A percentile compares a stretch with the other conserved stretches of the same genome.
Conservation (phyloP, 1,140 invertebrate species). For the Leptinotarsa lineolata region DNA sequence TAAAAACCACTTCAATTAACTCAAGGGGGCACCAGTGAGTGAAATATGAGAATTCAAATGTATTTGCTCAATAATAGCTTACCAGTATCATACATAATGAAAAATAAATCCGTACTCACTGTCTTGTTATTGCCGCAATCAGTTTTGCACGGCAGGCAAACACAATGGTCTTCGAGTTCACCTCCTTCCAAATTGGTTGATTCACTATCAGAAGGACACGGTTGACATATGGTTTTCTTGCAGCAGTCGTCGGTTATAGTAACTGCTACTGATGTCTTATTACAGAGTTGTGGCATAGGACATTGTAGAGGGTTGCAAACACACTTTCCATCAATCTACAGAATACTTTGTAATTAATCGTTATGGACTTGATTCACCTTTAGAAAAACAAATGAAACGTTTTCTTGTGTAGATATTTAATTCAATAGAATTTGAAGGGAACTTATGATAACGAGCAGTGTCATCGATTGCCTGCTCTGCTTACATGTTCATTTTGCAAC, state of each 20-base stretch:
- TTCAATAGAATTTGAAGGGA: too few relatives aligned
- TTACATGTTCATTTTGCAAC: too few relatives aligned
- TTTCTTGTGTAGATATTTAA: too few relatives aligned
- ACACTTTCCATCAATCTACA: slow-evolving; percentile 39
- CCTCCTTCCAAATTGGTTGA: slow-evolving; percentile 40
- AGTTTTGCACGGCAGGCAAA: slow-evolving; percentile 47
- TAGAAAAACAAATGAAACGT: too few relatives aligned
- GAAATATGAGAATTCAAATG: too few relatives aligned
- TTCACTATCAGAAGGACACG: slow-evolving; percentile 50
- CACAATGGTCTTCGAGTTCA: slow-evolving; percentile 49
- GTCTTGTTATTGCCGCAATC: slow-evolving; percentile 44
- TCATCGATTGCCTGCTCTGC: too few relatives aligned
- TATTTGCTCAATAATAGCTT: too few relatives aligned
- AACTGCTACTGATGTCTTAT: slow-evolving; percentile 40
- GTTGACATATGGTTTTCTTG: slow-evolving; percentile 38
- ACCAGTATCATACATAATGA: too few relatives aligned
- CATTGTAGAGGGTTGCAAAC: slow-evolving; percentile 47
- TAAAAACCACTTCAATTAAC: too few relatives aligned
- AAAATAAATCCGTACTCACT: slow-evolving; percentile 14
- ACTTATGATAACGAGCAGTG: too few relatives aligned
- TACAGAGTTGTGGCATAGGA: slow-evolving; percentile 44
- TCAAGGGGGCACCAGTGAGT: too few relatives aligned
- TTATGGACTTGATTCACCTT: too few relatives aligned
- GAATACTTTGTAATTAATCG: neutral
- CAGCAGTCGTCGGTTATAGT: slow-evolving; percentile 45